Percentiles rank a stretch among this genome's conserved stretches.
Conservation (phyloP, 2,113 vertebrate genomes). For the Microcebus jonahi region DNA sequence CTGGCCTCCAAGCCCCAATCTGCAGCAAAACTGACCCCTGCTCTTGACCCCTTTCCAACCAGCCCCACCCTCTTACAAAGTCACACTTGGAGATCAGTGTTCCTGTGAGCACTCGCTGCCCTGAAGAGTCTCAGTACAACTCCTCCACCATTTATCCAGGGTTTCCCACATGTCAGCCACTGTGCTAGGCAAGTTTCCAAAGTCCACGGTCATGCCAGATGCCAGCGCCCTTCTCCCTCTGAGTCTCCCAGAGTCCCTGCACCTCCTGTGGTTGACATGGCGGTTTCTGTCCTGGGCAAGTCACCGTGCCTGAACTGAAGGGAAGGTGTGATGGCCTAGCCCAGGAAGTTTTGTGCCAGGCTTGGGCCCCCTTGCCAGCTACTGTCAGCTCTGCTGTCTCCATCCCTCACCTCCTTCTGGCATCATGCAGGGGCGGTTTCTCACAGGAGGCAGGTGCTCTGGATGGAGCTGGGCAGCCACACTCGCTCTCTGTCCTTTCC, state of each 20-base stretch:
- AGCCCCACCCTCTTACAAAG: background rate
- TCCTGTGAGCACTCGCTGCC: background rate
- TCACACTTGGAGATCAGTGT: background rate
- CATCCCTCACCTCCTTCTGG: background rate
- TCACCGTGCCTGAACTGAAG: background rate
- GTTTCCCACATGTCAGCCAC: background rate
- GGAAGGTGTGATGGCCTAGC: background rate
- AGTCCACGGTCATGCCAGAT: background rate
- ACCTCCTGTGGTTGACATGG: background rate
- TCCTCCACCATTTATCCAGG: constrained; percentile 47
- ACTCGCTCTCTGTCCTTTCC: background rate
- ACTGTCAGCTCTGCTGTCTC: background rate
- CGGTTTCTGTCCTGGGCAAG: background rate
- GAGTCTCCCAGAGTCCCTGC: background rate
- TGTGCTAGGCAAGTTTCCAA: background rate
- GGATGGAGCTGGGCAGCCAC: background rate
- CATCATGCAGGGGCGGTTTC: background rate
- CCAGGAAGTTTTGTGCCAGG: background rate
- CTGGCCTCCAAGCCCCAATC: background rate
- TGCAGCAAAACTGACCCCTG: background rate
- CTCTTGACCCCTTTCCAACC: background rate
- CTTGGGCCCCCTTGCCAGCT: background rate
- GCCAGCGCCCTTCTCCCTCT: background rate
- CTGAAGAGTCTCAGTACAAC: background rate
- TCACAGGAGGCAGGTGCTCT: background rate